Base-by-base conservation (phyloP, 2,797 vertebrate genomes). In the Macrochelys suwanniensis region DNA sequence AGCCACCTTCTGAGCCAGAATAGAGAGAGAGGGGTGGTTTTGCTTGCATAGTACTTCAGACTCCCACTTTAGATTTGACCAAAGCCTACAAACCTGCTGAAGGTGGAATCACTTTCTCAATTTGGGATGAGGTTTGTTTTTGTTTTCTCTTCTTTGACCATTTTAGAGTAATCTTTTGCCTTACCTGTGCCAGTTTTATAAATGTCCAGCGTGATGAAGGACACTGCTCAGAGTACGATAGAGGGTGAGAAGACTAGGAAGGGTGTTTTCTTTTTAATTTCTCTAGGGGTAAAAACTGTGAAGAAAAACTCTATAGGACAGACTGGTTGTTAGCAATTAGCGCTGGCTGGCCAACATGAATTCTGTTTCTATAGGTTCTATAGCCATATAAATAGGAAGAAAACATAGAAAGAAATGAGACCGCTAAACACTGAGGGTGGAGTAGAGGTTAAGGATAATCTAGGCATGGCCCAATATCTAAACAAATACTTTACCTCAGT, bases 1-100 rank as follows among this genome's bases (percentile, higher is more conserved):
- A 90, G 82, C 57, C 85, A 31, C 57, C 53, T 81, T 94, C 92
- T 90, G 84, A 47, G 59, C 8, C 91, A 68, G n/a, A 68, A 51
- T 89, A 47, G 68, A n/a, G 33, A 89, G 25, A 12, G 50, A 57
- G 71, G 50, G 50, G 42, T 74, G 93, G 4, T 85, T 45, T 76
- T 47, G 6, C 71, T 28, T 47, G 42, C 33, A 79, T 31, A 92
- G 92, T 90, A 89, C 15, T 49, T 89, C 80, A 76, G n/a, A 51
- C 37, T 87, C 90, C 12, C 21, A 45, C 80, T 93, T 94, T 76
- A 51, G 79, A 85, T 49, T 89, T 59, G 76, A 33, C 25, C 80
- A 53, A 65, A 87, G 56, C 80, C 13, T 71, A 4, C 76, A 19
- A 89, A 9, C 6, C 19, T 85, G 45, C 21, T 90, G 90, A 87